phyloP scores from a whole-genome alignment of 2,797 vertebrate species.

The Sparus aurata region DNA sequence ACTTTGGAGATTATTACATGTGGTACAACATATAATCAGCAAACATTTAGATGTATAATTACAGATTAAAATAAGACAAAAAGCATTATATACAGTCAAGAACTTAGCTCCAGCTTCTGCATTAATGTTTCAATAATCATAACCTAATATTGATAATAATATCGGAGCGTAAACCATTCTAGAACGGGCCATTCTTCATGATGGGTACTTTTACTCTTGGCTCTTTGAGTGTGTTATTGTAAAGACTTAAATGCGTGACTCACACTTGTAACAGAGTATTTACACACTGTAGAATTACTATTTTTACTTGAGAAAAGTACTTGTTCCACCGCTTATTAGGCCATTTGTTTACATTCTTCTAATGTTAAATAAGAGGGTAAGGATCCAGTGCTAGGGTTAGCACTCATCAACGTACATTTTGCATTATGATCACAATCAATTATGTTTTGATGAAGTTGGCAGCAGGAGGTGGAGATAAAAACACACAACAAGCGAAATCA shows the following conservation, averaged over 20 bases:
- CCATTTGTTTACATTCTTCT: background rate
- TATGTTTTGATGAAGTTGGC: background rate
- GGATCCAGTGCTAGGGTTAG: no score
- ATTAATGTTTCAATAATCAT: background rate
- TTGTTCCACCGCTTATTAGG: background rate
- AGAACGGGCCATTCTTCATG: background rate
- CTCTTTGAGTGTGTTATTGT: background rate
- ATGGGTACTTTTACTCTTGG: background rate
- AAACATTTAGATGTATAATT: background rate
- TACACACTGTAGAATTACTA: background rate
- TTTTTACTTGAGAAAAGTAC: background rate
- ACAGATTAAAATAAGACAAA: background rate
- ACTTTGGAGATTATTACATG: background rate
- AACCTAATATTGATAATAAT: background rate
- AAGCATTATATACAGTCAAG: no score
- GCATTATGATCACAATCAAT: no score
- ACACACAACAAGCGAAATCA: slow-evolving; percentile 46
- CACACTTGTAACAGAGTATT: background rate
- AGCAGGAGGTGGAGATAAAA: slow-evolving; percentile 24
- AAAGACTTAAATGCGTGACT: background rate
- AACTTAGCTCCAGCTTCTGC: no score
- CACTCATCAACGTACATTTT: background rate
- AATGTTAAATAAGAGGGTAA: background rate
- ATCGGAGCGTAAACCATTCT: background rate
- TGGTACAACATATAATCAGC: background rate